Percentiles rank a stretch among this genome's conserved stretches.
phyloP scores from a whole-genome alignment of 2,888 invertebrate species.

The Ochropacha duplaris region DNA sequence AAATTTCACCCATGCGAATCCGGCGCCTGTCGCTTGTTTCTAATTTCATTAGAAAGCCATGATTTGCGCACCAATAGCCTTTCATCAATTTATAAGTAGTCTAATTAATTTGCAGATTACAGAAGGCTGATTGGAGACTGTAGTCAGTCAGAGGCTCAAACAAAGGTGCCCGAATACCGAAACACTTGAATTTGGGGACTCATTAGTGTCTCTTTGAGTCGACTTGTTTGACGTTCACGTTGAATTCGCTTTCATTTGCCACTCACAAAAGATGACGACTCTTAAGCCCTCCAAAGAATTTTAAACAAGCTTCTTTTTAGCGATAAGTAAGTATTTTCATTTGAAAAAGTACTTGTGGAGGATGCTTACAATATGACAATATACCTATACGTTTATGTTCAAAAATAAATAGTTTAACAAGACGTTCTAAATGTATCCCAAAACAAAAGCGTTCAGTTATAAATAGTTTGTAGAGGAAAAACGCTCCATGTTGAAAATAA shows the following conservation, averaged over 20 bases:
- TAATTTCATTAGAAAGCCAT: no score
- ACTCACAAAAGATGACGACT: slow-evolving; percentile 47
- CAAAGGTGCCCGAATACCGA: slow-evolving; percentile 34
- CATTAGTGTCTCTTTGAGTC: slow-evolving; percentile 53
- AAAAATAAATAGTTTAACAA: no score
- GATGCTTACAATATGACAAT: neutral
- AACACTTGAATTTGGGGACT: slow-evolving; percentile 44
- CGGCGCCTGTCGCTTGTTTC: no score
- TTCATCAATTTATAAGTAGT: neutral
- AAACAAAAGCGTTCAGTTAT: no score
- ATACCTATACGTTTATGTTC: neutral
- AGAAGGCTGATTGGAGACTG: slow-evolving; percentile 25
- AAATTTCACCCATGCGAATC: no score
- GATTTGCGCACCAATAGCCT: neutral
- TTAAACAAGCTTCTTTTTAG: slow-evolving; percentile 36
- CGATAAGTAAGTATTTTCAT: slow-evolving; percentile 6
- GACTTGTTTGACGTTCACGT: slow-evolving; percentile 50
- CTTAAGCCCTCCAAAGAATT: slow-evolving; percentile 37
- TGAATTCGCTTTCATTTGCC: slow-evolving; percentile 50
- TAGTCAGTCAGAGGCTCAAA: slow-evolving; percentile 13
- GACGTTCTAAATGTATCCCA: no score
- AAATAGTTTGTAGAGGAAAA: no score
- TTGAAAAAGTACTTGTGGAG: neutral
- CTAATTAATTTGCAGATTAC: slow-evolving; percentile 32
- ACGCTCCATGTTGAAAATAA: no score